Evolutionary conservation across 2,888 invertebrate species (phyloP).

Genomic region (Sarcophaga carnaria): DNA sequence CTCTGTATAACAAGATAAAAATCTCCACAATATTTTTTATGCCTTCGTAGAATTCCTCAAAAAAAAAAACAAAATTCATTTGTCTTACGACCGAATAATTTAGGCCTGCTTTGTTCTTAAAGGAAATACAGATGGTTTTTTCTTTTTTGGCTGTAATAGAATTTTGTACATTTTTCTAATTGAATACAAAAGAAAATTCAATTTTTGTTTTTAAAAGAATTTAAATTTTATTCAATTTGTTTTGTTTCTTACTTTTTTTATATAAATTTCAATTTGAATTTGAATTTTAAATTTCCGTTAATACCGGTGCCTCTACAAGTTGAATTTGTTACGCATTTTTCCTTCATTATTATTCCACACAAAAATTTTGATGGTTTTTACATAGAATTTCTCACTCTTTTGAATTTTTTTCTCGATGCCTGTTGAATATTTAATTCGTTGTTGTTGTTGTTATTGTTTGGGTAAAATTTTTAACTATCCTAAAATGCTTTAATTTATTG

Average conservation of each 20-base stretch:
- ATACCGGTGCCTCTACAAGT: background rate
- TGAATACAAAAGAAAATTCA: background rate
- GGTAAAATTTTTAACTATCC: background rate
- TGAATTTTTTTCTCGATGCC: background rate
- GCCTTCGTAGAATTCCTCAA: background rate
- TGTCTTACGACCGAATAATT: background rate
- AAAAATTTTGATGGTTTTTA: conserved; percentile 20
- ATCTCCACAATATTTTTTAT: background rate
- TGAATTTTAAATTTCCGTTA: conserved; percentile 27
- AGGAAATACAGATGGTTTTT: background rate
- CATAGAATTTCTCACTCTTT: conserved; percentile 30
- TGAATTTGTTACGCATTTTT: too few relatives aligned
- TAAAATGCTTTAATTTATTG: background rate
- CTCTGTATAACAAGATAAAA: background rate
- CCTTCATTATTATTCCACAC: conserved; percentile 30
- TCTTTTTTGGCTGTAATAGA: background rate
- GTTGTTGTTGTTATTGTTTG: background rate
- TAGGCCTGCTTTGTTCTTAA: background rate
- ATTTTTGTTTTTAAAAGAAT: background rate
- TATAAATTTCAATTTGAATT: conserved; percentile 16
- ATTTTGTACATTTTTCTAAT: background rate
- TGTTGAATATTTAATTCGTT: conserved; percentile 12
- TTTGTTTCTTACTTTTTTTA: background rate
- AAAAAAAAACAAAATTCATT: background rate
- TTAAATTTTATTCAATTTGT: background rate